Base-by-base conservation (phyloP, 2,113 vertebrate species). In the Vicugna pacos region DNA sequence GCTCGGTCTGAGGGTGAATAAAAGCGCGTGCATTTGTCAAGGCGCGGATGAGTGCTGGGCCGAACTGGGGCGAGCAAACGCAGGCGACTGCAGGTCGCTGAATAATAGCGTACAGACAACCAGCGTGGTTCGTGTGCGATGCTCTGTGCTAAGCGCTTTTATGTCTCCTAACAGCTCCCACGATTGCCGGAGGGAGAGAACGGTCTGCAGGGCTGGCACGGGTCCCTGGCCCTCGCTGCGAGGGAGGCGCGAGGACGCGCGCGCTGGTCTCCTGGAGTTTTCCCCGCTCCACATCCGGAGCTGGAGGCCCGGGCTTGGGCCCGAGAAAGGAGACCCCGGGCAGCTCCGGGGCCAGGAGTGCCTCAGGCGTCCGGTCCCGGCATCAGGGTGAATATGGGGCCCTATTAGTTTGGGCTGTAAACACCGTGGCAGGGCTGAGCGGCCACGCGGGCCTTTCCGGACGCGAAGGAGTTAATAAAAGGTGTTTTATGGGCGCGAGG, bases 401-500 rank as follows among this genome's bases (percentile, higher is more conserved):
- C 72, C 95, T 67, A 94, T 96, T 97, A 96, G 64, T 64, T 42
- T 56, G 0, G 91, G 95, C 95, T 96, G 85, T 98, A 97, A 98
- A 98, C 97, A 97, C 97, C 88, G 76, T 58, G 81, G 77, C 92
- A 35, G 81, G 85, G 69, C 89, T 4, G 69, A 58, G 60, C 60
- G 73, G 79, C 94, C 83, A 72, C 88, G 91, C 62, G 85, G 94
- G 85, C 54, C 97, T 91, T 96, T 87, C 93, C 85, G 87, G 98
- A 96, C 50, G 56, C 87, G 95, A 96, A 97, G 91, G 97, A 95
- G 96, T 97, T 97, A 96, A 97, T 97, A 95, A 95, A 96, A 94
- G 93, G 92, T 95, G 90, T 96, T 98, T 97, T 97, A 98, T 84
- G 95, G 94, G 88, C 48, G 56, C 67, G 72, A 80, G 81, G 96